Evolutionary conservation across 2,797 vertebrate genomes (phyloP), one percentile per base, ranked within the genome.

Genomic region (Heliangelus exortis): DNA sequence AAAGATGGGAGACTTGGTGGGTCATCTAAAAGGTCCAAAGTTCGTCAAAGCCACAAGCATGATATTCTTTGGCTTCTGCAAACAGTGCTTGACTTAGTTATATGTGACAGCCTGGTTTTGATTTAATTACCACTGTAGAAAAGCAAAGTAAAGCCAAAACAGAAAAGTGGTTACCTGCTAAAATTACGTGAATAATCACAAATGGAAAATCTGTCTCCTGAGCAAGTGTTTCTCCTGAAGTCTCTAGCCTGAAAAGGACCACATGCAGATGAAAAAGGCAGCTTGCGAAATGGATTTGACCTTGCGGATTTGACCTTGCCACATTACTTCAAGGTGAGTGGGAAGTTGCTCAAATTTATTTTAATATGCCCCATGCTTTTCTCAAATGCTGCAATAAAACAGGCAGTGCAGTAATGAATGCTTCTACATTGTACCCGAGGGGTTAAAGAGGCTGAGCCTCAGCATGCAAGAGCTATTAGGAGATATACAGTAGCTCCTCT

Each of bases 401-500:
- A 61, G 48, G 79, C 73, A 34, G 69, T 34, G 47, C 2, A 1
- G 59, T 95, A 82, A 90, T 71, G 41, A 92, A 67, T 33, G 67
- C 76, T 59, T 39, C 85, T 59, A 31, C 58, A 67, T 67, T 61
- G 50, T 31, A 71, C 87, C 45, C 78, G 5, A 10, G 81, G 78
- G 93, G 33, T 26, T 94, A 76, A 69, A 88, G 55, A 59, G 62
- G 33, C 92, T 88, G 66, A 95, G 69, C 85, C 31, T 54, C 57
- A 79, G 88, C 90, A 57, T 53, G 84, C 87, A 36, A 58, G 85
- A 96, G 83, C 92, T 95, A 80, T 91, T 96, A 94, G 91, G 80
- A 87, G 88, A 90, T 90, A 84, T 10, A 85, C 94, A 93, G 95
- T 90, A 96, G 91, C 87, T 82, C 59, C 63, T 92, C 87, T 93